These are phyloP conservation scores for Nilaparvata lugens DNA, from an alignment of 1,140 invertebrate genomes.

Conservation along the genomic window DNA sequence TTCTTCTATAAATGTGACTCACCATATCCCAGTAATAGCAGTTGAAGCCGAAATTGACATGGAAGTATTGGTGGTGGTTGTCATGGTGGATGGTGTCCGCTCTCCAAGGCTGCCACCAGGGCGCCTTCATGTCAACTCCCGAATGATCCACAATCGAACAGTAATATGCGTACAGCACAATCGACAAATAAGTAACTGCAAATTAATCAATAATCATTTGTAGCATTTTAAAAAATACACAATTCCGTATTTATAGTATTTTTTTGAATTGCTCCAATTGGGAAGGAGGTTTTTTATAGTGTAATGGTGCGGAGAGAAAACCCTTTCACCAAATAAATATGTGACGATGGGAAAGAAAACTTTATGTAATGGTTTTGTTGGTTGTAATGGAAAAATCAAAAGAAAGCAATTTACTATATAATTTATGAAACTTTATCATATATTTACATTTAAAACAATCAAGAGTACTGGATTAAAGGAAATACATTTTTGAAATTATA, in stretches of 20 bases:
- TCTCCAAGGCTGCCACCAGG: constrained; percentile 72
- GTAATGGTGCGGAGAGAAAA: too few relatives aligned
- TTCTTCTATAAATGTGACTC: too few relatives aligned
- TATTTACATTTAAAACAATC: too few relatives aligned
- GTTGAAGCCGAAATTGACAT: constrained; percentile 67
- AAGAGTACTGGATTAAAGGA: too few relatives aligned
- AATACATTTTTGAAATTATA: too few relatives aligned
- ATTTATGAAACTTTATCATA: too few relatives aligned
- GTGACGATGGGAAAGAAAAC: too few relatives aligned
- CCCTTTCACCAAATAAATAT: too few relatives aligned
- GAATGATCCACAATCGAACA: constrained; percentile 68
- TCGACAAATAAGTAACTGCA: constrained; percentile 45
- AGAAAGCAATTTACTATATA: too few relatives aligned
- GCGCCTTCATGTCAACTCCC: constrained; percentile 58
- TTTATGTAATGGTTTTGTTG: too few relatives aligned
- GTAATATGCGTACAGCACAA: constrained; percentile 57
- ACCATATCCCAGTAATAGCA: constrained; percentile 57
- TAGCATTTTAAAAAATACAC: neutral
- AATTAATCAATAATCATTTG: constrained; percentile 16
- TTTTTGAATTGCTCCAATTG: neutral
- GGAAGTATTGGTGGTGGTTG: constrained; percentile 68
- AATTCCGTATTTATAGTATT: neutral
- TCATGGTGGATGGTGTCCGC: constrained; percentile 65
- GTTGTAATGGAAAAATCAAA: too few relatives aligned
- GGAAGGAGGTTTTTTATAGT: too few relatives aligned